phyloP scores from a whole-genome alignment of 2,113 vertebrate species.

The Agapornis roseicollis region DNA sequence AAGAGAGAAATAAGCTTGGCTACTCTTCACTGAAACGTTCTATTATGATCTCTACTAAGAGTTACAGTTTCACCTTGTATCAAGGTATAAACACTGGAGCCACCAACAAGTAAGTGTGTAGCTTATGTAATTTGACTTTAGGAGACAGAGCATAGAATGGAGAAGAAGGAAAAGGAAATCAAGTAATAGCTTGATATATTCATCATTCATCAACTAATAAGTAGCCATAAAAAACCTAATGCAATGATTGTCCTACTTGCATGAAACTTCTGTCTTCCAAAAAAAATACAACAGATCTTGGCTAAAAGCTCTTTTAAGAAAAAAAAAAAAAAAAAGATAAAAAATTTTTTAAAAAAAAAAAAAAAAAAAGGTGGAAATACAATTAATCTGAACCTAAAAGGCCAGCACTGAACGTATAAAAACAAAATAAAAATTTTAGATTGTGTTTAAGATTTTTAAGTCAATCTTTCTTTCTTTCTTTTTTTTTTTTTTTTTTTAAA shows the following conservation, averaged over 20 bases:
- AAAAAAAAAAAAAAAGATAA: fast-evolving
- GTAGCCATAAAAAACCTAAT: background rate
- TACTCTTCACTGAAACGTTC: background rate
- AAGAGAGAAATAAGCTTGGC: background rate
- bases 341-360: fast-evolving
- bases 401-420: no score
- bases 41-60: fast-evolving
- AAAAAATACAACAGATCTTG: background rate
- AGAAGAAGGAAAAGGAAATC: background rate
- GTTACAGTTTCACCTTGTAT: background rate
- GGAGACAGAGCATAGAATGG: background rate
- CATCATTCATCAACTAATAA: background rate
- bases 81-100: background rate
- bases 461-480: no score
- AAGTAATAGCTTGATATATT: background rate
- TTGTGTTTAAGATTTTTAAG: no score
- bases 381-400: no score
- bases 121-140: background rate
- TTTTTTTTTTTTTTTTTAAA: no score
- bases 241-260: background rate
- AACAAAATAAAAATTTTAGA: no score
- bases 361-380: no score
- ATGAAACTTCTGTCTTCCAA: background rate
- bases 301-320: background rate
- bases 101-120: background rate